These are phyloP conservation scores for Anolis apletophallus DNA, from an alignment of 2,797 vertebrate species.

Conservation along the genomic window DNA sequence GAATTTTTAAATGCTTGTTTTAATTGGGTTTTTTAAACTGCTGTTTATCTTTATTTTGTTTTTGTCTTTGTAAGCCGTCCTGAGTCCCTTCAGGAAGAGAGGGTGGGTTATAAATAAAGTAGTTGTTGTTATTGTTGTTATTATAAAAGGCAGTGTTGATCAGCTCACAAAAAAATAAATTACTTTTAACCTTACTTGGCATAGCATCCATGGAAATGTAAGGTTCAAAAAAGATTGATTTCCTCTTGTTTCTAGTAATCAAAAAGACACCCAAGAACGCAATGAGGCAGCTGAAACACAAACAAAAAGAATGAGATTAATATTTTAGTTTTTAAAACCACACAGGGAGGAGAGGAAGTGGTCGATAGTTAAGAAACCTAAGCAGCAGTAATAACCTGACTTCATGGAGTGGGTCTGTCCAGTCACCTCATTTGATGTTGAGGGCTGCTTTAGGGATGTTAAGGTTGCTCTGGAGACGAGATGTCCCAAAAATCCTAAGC, in stretches of 20 bases:
- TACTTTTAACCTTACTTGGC: conserved; percentile 82
- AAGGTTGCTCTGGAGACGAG: no score
- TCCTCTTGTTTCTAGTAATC: conserved; percentile 91
- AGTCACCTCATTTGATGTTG: no score
- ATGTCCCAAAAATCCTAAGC: no score
- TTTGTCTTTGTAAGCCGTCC: no score
- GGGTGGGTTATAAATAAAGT: no score
- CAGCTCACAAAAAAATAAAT: not conserved
- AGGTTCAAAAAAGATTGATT: conserved; percentile 88
- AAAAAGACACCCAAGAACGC: conserved; percentile 93
- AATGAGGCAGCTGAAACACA: conserved; percentile 80
- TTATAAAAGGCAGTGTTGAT: not conserved
- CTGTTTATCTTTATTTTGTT: no score
- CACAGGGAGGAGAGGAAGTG: not conserved
- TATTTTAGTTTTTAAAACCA: not conserved
- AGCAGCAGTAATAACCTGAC: not conserved
- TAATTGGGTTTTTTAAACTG: no score
- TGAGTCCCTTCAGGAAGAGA: no score
- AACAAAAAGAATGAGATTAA: not conserved
- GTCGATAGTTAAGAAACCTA: conserved; percentile 1
- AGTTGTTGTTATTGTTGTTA: no score
- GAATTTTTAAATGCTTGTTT: no score
- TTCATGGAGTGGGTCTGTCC: not conserved
- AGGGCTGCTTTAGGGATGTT: no score
- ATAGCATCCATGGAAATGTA: conserved; percentile 95